Evolutionary conservation across 2,888 invertebrate species (phyloP).

Genomic region (Dioctria linearis): DNA sequence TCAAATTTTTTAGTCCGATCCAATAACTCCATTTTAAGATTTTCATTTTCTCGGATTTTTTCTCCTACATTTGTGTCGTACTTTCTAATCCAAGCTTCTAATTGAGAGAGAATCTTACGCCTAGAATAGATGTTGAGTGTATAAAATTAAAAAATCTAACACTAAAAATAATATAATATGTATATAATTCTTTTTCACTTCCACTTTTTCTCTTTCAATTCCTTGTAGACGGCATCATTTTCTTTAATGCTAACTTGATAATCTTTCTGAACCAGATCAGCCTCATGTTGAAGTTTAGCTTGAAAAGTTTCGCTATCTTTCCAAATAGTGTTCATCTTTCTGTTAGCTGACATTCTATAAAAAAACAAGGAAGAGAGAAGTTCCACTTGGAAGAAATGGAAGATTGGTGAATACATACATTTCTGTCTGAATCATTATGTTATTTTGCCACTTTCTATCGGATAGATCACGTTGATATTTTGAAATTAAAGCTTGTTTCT

Average conservation of each 20-base stretch:
- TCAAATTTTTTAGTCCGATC: conserved; percentile 61
- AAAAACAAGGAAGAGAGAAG: not conserved
- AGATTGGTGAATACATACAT: not conserved
- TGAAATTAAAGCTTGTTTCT: conserved; percentile 34
- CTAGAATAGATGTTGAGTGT: conserved; percentile 59
- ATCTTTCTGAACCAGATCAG: conserved; percentile 59
- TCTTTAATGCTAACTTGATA: conserved; percentile 61
- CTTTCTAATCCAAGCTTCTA: conserved; percentile 65
- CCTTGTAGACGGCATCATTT: conserved; percentile 62
- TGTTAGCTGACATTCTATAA: conserved; percentile 62
- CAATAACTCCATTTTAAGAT: conserved; percentile 61
- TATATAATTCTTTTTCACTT: conserved; percentile 12
- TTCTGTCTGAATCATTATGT: conserved; percentile 26
- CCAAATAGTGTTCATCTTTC: conserved; percentile 60
- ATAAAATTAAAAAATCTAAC: conserved; percentile 15
- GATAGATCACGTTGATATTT: conserved; percentile 40
- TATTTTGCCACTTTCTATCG: conserved; percentile 30
- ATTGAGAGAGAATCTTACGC: conserved; percentile 65
- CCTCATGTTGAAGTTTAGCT: conserved; percentile 61
- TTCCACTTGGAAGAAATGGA: not conserved
- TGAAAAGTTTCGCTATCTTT: conserved; percentile 62
- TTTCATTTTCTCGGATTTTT: conserved; percentile 64
- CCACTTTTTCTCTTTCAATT: conserved; percentile 66
- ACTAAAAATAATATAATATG: not conserved
- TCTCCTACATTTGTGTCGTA: conserved; percentile 67